Evolutionary conservation across 2,888 invertebrate genomes (phyloP), one percentile per base, ranked within the genome.

Genomic region (Podotricha telesiphe): DNA sequence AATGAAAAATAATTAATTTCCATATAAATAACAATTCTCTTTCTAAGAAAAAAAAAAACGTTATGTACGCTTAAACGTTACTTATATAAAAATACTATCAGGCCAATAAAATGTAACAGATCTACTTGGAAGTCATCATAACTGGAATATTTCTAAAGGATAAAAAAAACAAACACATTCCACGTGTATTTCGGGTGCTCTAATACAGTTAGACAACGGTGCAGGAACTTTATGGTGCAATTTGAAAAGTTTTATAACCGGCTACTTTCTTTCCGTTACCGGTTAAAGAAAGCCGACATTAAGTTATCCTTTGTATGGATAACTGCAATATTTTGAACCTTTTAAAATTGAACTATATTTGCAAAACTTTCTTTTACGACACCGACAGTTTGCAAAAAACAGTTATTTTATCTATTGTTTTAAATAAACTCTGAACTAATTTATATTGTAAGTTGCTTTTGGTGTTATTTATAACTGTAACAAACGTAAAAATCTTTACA

Each of bases 211-310:
- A 74, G 65, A 77, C 71, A 74, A 67, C 68, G 72, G 75, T 69
- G 71, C 72, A 75, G 73, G 53, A 67, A 58, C 50, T 77, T 77
- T 78, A 77, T 78, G 78, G 76, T 72, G 75, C 76, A 78, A 79
- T 74, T 76, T 75, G 48, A 76, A 76, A 68, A 74, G 71, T 74
- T 76, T 77, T 79, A 78, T 78, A 78, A 77, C 78, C 72, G 68
- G 74, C 78, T 80, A 79, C 79, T 80, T 80, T 80, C 79, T 79
- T 78, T 76, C 79, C 77, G 78, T 71, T 76, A 91, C 85, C 79
- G 87, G 83, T 88, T 88, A 82, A 76, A 77, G 86, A 83, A 80
- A 65, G 77, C 88, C 91, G 90, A 83, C 83, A 75, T 75, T 45
- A 45, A 59, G 0, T 59, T 75, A 71, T 76, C 71, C 53, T 71